Evolutionary conservation across 2,113 vertebrate species (phyloP), one percentile per base, ranked within the genome.

Genomic region (Australoheros scitulus): DNA sequence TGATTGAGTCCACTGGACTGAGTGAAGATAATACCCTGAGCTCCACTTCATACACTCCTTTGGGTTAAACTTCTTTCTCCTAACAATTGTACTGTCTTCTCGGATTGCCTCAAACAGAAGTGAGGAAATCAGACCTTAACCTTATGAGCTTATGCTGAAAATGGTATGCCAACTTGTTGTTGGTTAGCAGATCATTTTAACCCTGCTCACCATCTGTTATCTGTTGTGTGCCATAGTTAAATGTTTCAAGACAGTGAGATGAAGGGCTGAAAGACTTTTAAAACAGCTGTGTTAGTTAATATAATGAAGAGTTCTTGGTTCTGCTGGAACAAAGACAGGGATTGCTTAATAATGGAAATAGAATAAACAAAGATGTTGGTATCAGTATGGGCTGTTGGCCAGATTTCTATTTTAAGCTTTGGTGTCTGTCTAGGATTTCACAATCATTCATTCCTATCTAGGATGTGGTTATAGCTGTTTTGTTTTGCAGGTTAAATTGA

Each of bases 1-100:
- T 80, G 77, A 84, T 84, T 81, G 76, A 38, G 70, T 38, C 36
- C 29, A 55, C 6, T 57, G 57, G 79, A 78, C 36, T 50, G 60
- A 78, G 60, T 80, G 47, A 55, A 72, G 43, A 55, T 84, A 15
- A 58, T n/a, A 56, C 57, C 58, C 63, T 70, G 77, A 82, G 20
- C 61, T 68, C 63, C 47, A 63, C n/a, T 57, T 15, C 61, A 77
- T 41, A 57, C 32, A 59, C 26, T 17, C 29, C 10, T 52, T 55
- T 72, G 52, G 64, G 41, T 59, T 72, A 13, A 20, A 61, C 4
- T 2, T 14, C 43, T 77, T 57, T 58, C 17, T 74, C 15, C 64
- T 61, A 2, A n/a, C 3, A 36, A 32, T 43, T 41, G 3, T 24
- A 11, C 29, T 10, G 38, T 56, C 26, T 81, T 26, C 29, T 70